Evolutionary conservation across 1,140 invertebrate genomes (phyloP), one percentile per base, ranked within the genome.

Genomic region (Trichonephila clavata): DNA sequence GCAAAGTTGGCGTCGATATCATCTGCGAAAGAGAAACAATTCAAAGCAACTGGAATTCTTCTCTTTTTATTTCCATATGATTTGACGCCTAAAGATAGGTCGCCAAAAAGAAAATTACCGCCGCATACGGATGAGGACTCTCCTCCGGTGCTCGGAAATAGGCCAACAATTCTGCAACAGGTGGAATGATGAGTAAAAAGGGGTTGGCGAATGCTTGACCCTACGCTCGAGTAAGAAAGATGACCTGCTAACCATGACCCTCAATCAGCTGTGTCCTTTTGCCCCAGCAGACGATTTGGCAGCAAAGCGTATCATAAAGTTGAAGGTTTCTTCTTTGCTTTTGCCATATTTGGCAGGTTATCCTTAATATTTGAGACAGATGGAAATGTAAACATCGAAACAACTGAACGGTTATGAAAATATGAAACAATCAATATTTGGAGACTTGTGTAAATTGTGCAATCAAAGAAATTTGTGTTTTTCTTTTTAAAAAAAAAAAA

Each of bases 261-360:
- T 93, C 92, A 93, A 93, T 93, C 84, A 88, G 32, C 61, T 92
- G 81, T 93, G 92, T 93, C 92, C 92, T 93, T 93, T 93, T 93
- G 92, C 84, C 92, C 92, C 61, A 65, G 60, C 60, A 77, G 43
- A 43, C 43, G 87, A 92, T n/a, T 83, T 92, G 2, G 61, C 61
- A 86, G 61, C 60, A 24, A 65, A 92, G 61, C 89, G 24, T 77
- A 77, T 32, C 71, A 77, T 77, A 21, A 83, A 81, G 60, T 90
- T 90, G 18, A 77, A 57, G 88, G 39, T 43, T 92, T 32, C 27
- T 60, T 61, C 50, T 90, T 81, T 60, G 50, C 14, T 43, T 68
- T 50, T 39, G 86, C 86, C 32, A 50, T 39, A 68, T 71, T 88
- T 68, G 86, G 86, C 86, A 39, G 27, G 27, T 71, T 57, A 89